Evolutionary conservation across 1,140 invertebrate genomes (phyloP), one percentile per base, ranked within the genome.

Genomic region (Saxidomus purpurata): DNA sequence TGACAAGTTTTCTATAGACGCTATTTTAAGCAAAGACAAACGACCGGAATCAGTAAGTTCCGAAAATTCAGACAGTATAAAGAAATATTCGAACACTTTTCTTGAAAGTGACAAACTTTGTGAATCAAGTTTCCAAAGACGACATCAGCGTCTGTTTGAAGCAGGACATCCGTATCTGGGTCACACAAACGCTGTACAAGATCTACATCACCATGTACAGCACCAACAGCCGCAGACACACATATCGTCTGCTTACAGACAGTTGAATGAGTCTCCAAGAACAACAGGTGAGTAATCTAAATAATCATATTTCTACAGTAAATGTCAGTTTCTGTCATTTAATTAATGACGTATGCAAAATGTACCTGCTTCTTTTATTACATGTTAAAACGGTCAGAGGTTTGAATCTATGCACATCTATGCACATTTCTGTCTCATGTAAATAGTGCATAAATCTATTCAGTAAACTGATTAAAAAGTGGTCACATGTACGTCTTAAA

Each of bases 1-100:
- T 85, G 83, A 76, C 36, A 85, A 85, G 52, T 85, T 85, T 71
- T 85, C 83, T 22, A 85, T 85, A 74, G 83, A 85, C 69, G 83
- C 83, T 52, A 85, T 85, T 74, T 25, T 85, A 74, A 85, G 49
- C 49, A 71, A 47, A 9, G 83, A 85, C 67, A 74, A 74, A 74
- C 19, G 83, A 52, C 63, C 83, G 13, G 83, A 85, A 13, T 85
- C 83, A 6, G 22, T 69, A 19, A 55, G 83, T 85, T 85, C 83
- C 28, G 40, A 49, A 52, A 74, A 69, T 71, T 67, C 61, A 19
- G 83, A 85, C 17, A 36, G 76, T 52, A 34, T 71, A 22, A 85
- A 85, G 22, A 85, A 74, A 74, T 52, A 71, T 59, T 34, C 83
- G 22, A 17, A 55, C 13, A 36, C 28, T 31, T 85, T 52, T 52